Evolutionary conservation across 2,113 vertebrate species (phyloP), one percentile per base, ranked within the genome.

Genomic region (Myxocyprinus asiaticus): DNA sequence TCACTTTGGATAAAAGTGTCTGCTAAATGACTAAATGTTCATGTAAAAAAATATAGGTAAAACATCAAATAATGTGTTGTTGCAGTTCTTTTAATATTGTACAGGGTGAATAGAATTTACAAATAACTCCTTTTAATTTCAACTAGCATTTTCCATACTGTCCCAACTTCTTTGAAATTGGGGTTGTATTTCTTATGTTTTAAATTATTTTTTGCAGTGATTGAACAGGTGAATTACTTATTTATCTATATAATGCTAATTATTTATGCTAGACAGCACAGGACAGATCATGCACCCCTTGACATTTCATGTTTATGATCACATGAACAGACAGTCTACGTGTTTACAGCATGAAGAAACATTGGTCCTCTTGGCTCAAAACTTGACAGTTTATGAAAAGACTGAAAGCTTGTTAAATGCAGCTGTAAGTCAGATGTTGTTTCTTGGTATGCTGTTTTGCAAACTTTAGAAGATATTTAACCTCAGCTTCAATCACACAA

Each of bases 401-500:
- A 33, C 22, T 33, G 11, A 48, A 62, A 50, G 7, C 71, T 74
- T 62, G 71, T 62, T 74, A 74, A 74, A 63, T 6, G 15, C 71
- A 74, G 71, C 71, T 74, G 58, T 47, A 63, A 62, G 10, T 74
- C 71, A 74, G 45, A 74, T 74, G 72, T 50, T 74, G 6, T 11
- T 61, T 33, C 17, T 73, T 17, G 55, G 56, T 10, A 73, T 73
- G 70, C 43, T 61, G 43, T 61, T 61, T 8, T 73, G 56, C 15
- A 22, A 62, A 73, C 44, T 50, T 45, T 9, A 17, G 43, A 73
- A 56, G 56, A 73, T 59, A 61, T 22, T 7, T 8, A 73, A 61
- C 43, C 56, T 61, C 56, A 47, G 43, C 44, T 61, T 33, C 22
- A 33, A 33, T 33, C 22, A 33, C 22, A 33, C 50, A 69, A 69